Percentiles rank a stretch among this genome's conserved stretches.
Conservation (phyloP, 2,797 vertebrate species). For the Euthynnus affinis region DNA sequence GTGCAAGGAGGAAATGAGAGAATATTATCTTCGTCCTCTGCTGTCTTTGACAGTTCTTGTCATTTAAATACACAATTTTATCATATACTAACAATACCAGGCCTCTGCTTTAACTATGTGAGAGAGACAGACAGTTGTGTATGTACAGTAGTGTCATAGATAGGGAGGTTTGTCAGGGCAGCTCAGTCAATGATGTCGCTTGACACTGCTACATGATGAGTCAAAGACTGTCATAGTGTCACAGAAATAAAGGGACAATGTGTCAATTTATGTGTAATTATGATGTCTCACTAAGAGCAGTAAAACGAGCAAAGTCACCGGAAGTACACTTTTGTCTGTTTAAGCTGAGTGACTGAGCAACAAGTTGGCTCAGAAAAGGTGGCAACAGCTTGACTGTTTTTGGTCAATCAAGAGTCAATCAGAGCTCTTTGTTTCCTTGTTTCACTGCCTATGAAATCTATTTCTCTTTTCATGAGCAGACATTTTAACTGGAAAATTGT, state of each 20-base stretch:
- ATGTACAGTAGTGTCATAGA: slow-evolving; percentile 2
- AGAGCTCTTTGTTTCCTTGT: background rate
- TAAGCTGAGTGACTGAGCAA: background rate
- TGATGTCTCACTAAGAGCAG: background rate
- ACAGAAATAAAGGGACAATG: slow-evolving; percentile 9
- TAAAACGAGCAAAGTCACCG: background rate
- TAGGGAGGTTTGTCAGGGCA: slow-evolving; percentile 31
- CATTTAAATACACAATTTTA: slow-evolving; percentile 42
- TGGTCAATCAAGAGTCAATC: background rate
- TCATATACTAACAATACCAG: background rate
- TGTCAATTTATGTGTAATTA: too few relatives aligned
- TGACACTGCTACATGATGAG: slow-evolving; percentile 22
- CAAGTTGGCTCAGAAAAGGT: background rate
- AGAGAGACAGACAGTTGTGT: background rate
- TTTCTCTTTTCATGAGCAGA: background rate
- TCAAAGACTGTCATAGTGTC: background rate
- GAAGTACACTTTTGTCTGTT: background rate
- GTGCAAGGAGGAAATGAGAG: slow-evolving; percentile 49
- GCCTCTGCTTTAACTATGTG: slow-evolving; percentile 10
- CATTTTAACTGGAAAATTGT: background rate
- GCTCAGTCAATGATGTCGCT: slow-evolving; percentile 31
- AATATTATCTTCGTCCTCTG: slow-evolving; percentile 45
- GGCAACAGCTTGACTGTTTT: background rate
- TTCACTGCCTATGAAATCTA: background rate
- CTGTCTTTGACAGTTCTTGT: slow-evolving; percentile 35